Evolutionary conservation across 2,797 vertebrate species (phyloP).

Genomic region (Eulemur mongoz): DNA sequence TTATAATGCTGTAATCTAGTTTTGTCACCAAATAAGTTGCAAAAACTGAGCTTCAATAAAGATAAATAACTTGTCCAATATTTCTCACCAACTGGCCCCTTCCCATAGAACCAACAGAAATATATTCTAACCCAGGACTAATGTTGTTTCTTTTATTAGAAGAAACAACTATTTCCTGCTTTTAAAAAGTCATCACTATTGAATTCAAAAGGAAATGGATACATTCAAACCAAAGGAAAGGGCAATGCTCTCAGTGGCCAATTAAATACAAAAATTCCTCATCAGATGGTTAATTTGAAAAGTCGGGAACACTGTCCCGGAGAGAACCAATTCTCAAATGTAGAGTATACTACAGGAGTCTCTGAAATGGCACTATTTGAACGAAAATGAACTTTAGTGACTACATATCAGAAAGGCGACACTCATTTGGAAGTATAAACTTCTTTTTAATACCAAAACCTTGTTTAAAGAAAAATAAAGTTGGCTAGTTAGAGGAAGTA

Average conservation of each 20-base stretch:
- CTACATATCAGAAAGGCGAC: background rate
- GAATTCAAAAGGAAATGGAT: slow-evolving; percentile 52
- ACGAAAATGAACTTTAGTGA: background rate
- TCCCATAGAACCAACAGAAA: background rate
- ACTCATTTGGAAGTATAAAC: background rate
- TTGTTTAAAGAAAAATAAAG: background rate
- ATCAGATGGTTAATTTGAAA: background rate
- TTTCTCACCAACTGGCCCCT: background rate
- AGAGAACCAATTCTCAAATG: background rate
- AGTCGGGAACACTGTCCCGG: background rate
- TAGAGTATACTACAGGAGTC: background rate
- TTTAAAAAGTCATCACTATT: slow-evolving; percentile 45
- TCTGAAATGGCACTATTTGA: background rate
- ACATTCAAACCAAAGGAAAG: slow-evolving; percentile 7
- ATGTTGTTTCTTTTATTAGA: slow-evolving; percentile 40
- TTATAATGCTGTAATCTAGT: background rate
- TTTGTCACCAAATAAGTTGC: background rate
- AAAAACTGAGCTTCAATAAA: slow-evolving; percentile 38
- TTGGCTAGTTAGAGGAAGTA: background rate
- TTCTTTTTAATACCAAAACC: background rate
- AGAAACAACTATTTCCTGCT: slow-evolving; percentile 59
- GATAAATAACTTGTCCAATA: background rate
- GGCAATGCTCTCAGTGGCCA: background rate
- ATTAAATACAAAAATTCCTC: background rate
- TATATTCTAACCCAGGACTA: background rate